Evolutionary conservation across 2,888 invertebrate genomes (phyloP).

Genomic region (Prosopocoilus inquinatus): DNA sequence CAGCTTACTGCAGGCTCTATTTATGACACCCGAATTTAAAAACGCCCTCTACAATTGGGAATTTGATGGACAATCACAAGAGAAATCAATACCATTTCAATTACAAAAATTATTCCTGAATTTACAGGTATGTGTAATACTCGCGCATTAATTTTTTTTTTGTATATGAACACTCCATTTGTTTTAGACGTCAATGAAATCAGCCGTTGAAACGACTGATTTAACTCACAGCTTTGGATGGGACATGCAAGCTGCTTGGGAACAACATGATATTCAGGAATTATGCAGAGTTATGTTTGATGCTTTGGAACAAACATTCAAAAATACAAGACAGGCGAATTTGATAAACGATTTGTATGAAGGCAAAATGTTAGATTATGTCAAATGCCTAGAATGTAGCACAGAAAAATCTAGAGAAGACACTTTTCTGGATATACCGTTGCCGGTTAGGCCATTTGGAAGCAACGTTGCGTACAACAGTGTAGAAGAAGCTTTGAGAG

Average conservation of each 20-base stretch:
- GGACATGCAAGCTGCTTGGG: slow-evolving; percentile 87
- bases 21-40: slow-evolving; percentile 90
- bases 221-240: slow-evolving; percentile 87
- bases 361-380: slow-evolving; percentile 82
- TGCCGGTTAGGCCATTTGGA: slow-evolving; percentile 82
- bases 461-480: slow-evolving; percentile 71
- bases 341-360: slow-evolving; percentile 77
- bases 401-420: slow-evolving; percentile 80
- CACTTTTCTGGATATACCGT: slow-evolving; percentile 80
- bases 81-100: slow-evolving; percentile 80
- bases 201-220: slow-evolving; percentile 83
- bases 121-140: slow-evolving; percentile 60
- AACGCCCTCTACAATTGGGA: slow-evolving; percentile 86
- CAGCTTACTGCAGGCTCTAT: slow-evolving; percentile 82
- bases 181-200: slow-evolving; percentile 69
- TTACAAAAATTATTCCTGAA: slow-evolving; percentile 82
- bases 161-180: background rate
- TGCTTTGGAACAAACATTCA: slow-evolving; percentile 80
- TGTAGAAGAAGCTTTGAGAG: slow-evolving; percentile 79
- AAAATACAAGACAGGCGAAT: slow-evolving; percentile 77
- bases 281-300: slow-evolving; percentile 89
- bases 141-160: background rate
- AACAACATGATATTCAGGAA: slow-evolving; percentile 91
- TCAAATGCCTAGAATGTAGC: slow-evolving; percentile 82
- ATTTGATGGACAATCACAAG: slow-evolving; percentile 65